phyloP scores from a whole-genome alignment of 2,797 vertebrate genomes.

The Gallinago stenura region DNA sequence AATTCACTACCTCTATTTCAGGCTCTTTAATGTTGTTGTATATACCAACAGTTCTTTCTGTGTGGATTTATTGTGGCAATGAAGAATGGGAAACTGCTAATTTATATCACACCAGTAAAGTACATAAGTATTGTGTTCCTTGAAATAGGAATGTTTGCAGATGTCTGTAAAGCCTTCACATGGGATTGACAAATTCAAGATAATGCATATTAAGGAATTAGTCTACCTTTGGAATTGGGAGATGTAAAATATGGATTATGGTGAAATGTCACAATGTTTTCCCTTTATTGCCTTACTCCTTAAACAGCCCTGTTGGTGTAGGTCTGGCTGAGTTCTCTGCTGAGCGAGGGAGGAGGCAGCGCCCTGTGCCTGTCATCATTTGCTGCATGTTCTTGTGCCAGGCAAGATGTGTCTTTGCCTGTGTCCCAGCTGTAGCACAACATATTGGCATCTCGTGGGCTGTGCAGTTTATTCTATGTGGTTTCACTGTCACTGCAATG shows the following conservation, averaged over 20 bases:
- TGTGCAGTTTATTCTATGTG: background rate
- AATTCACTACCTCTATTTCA: slow-evolving; percentile 70
- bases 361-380: background rate
- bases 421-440: background rate
- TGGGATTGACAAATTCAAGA: background rate
- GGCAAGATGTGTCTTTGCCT: background rate
- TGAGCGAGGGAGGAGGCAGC: background rate
- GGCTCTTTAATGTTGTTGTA: slow-evolving; percentile 63
- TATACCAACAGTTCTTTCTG: slow-evolving; percentile 66
- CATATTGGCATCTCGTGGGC: accelerated
- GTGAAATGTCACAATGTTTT: background rate
- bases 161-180: slow-evolving; percentile 1
- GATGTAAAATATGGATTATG: background rate
- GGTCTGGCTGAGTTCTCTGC: background rate
- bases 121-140: slow-evolving; percentile 35
- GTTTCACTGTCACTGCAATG: background rate
- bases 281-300: background rate
- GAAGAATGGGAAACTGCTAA: slow-evolving; percentile 67
- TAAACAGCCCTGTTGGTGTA: background rate
- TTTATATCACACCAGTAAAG: slow-evolving; percentile 65
- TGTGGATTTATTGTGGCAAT: slow-evolving; percentile 67
- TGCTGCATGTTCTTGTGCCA: background rate
- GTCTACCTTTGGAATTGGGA: background rate
- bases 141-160: slow-evolving; percentile 50
- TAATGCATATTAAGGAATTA: background rate